phyloP scores from a whole-genome alignment of 2,113 vertebrate genomes.

The Fulmarus glacialis region DNA sequence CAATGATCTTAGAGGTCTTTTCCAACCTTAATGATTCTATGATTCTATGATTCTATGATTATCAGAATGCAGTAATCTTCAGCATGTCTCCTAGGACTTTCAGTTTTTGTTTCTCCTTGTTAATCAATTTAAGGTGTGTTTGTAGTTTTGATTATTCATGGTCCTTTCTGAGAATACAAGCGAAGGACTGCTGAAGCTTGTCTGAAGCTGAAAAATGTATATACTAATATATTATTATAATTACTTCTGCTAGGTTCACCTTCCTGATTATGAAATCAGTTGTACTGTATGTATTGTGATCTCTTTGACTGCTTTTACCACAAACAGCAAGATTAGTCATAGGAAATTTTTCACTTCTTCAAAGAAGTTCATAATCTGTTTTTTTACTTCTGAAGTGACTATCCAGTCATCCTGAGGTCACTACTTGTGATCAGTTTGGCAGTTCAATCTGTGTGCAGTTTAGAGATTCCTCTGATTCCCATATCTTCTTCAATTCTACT shows the following conservation, averaged over 20 bases:
- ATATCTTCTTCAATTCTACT: neutral
- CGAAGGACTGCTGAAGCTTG: neutral
- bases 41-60: too few species aligned
- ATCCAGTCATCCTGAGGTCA: neutral
- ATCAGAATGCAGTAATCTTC: neutral
- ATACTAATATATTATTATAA: neutral
- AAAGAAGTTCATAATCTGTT: neutral
- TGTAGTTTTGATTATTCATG: neutral
- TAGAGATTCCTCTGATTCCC: neutral
- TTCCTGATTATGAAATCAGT: neutral
- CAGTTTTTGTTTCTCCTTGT: neutral
- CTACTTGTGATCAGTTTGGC: rapidly evolving
- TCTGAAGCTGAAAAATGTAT: neutral
- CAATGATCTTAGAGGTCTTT: too few species aligned
- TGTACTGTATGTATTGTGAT: neutral
- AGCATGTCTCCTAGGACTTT: neutral
- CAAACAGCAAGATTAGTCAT: neutral
- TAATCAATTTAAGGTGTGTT: neutral
- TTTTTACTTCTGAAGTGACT: neutral
- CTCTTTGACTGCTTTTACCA: neutral
- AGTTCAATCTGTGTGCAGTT: neutral
- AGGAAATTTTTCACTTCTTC: neutral
- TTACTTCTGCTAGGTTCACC: neutral
- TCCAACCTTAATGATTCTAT: too few species aligned
- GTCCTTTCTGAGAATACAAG: neutral